Conservation (phyloP, 2,888 invertebrate species). For the Tridacna crocea region DNA sequence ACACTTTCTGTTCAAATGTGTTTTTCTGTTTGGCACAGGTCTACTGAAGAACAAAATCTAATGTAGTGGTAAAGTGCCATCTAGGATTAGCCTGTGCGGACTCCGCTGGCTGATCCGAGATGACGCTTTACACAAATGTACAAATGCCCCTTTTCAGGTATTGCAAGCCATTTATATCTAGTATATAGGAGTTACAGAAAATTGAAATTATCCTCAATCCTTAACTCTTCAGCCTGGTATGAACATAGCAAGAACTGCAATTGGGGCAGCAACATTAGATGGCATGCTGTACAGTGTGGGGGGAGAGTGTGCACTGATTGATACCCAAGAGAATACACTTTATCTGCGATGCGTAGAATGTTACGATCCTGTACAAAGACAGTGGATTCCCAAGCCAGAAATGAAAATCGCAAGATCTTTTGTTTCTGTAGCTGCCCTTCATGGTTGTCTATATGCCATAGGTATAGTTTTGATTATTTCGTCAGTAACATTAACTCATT, state of each 20-base stretch:
- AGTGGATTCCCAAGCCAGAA: constrained; percentile 77
- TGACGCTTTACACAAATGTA: too few relatives aligned
- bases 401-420: constrained; percentile 81
- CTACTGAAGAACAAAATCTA: too few relatives aligned
- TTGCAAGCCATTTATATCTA: too few relatives aligned
- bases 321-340: constrained; percentile 81
- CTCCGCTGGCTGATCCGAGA: too few relatives aligned
- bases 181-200: too few relatives aligned
- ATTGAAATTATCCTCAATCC: background rate
- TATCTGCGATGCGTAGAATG: constrained; percentile 81
- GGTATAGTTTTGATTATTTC: constrained; percentile 67
- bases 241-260: constrained; percentile 82
- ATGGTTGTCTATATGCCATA: constrained; percentile 85
- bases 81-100: too few relatives aligned
- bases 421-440: constrained; percentile 94
- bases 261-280: constrained; percentile 78
- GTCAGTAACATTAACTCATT: too few relatives aligned
- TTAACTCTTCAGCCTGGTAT: constrained; percentile 72
- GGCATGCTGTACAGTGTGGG: constrained; percentile 81
- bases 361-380: constrained; percentile 79
- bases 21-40: too few relatives aligned
- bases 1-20: too few relatives aligned
- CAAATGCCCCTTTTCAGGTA: too few relatives aligned
- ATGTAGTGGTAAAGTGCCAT: too few relatives aligned
- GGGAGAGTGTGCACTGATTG: constrained; percentile 82